Conservation (phyloP, 2,113 vertebrate species). For the Poicephalus gulielmi region DNA sequence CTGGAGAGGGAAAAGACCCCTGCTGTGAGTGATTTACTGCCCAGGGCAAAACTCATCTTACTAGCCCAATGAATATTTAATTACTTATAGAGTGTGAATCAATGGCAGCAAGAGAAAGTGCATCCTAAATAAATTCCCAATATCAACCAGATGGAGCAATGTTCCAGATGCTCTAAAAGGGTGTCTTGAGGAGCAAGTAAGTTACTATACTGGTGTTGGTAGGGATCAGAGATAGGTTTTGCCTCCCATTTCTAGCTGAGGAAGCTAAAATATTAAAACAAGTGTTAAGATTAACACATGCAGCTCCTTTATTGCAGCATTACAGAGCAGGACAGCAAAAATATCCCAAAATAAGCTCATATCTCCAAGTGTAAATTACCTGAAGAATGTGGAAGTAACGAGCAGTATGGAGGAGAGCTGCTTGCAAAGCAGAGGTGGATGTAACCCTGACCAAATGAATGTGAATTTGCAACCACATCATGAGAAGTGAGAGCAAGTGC, state of each 20-base stretch:
- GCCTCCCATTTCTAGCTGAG: neutral
- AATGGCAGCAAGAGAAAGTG: neutral
- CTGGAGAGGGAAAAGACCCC: neutral
- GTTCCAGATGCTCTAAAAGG: neutral
- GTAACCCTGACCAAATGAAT: neutral
- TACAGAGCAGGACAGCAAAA: neutral
- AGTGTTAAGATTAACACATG: neutral
- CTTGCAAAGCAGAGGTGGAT: neutral
- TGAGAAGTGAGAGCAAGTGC: neutral
- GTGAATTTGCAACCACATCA: neutral
- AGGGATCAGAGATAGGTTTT: neutral
- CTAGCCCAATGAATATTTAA: neutral
- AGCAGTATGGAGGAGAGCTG: neutral
- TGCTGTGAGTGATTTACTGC: neutral
- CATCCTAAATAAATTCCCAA: neutral
- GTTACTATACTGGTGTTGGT: neutral
- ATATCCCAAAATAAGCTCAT: neutral
- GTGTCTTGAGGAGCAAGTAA: neutral
- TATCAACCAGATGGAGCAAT: neutral
- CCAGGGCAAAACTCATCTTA: neutral
- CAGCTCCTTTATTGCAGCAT: neutral
- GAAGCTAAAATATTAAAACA: neutral
- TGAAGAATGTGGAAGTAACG: neutral
- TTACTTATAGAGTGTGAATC: neutral
- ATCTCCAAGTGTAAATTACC: neutral